Evolutionary conservation across 2,113 vertebrate species (phyloP).

Genomic region (Lophotis ruficrista): DNA sequence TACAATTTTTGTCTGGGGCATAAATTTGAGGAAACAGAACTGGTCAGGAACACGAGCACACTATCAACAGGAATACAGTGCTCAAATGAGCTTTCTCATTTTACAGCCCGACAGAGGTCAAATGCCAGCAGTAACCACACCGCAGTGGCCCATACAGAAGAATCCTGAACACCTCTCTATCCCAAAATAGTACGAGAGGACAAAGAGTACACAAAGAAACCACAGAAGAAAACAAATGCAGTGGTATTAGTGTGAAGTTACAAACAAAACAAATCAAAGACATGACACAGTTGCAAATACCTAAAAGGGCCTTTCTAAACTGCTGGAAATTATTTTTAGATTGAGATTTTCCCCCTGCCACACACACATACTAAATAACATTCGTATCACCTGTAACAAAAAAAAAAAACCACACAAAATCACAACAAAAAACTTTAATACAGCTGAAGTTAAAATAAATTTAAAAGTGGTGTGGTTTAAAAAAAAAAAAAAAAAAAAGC

Average conservation of each 20-base stretch:
- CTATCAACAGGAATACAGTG: not conserved
- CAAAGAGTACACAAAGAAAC: not conserved
- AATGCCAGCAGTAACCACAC: not conserved
- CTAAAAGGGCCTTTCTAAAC: not conserved
- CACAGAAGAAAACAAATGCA: not conserved
- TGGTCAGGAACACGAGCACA: not conserved
- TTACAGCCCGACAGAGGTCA: not conserved
- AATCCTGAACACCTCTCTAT: not conserved
- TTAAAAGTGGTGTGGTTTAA: not conserved
- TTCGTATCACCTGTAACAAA: not conserved
- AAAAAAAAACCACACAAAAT: too few relatives aligned
- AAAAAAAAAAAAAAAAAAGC: not conserved
- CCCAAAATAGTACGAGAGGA: not conserved
- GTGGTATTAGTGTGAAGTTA: not conserved
- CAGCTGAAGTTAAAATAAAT: not conserved
- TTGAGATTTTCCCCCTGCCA: not conserved
- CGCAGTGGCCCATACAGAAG: not conserved
- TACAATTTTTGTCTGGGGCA: not conserved
- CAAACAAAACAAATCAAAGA: not conserved
- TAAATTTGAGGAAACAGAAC: not conserved
- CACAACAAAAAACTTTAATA: not conserved
- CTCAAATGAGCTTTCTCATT: not conserved
- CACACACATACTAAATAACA: not conserved
- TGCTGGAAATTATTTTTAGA: not conserved
- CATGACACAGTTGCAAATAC: not conserved